Percentiles rank a stretch among this genome's conserved stretches.
Conservation (phyloP, 2,888 invertebrate genomes). For the Serripes groenlandicus region DNA sequence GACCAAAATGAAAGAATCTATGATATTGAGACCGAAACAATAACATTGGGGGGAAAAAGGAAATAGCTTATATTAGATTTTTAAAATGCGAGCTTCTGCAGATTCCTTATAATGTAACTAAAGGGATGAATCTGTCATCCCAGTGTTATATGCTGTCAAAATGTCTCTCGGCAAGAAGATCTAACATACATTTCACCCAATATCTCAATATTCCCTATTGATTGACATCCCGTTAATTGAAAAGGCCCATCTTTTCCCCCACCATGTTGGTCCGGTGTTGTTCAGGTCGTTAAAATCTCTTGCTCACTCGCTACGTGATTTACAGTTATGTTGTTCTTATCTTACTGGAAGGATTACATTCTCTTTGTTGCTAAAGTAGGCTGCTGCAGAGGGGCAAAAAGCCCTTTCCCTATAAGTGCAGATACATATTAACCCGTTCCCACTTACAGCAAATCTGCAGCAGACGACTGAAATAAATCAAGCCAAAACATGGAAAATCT, state of each 20-base stretch:
- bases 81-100: too few species aligned
- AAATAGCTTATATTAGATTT: too few species aligned
- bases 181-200: slow-evolving; percentile 39
- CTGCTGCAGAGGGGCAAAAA: too few species aligned
- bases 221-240: slow-evolving; percentile 59
- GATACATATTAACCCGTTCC: not conserved
- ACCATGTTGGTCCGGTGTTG: slow-evolving; percentile 7
- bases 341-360: too few species aligned
- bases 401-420: too few species aligned
- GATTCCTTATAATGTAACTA: too few species aligned
- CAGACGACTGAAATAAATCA: not conserved
- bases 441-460: not conserved
- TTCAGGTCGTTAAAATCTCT: slow-evolving; percentile 16
- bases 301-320: slow-evolving; percentile 12
- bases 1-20: too few species aligned
- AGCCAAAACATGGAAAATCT: not conserved
- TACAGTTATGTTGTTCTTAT: slow-evolving; percentile 6
- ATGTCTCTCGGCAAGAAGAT: slow-evolving; percentile 47
- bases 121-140: slow-evolving; percentile 51
- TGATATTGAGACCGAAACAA: too few species aligned
- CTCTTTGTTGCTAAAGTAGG: too few species aligned
- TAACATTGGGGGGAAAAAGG: too few species aligned
- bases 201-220: slow-evolving; percentile 46
- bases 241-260: slow-evolving; percentile 41
- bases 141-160: slow-evolving; percentile 50